Evolutionary conservation across 2,888 invertebrate species (phyloP).

Genomic region (Tiliacea citrago): DNA sequence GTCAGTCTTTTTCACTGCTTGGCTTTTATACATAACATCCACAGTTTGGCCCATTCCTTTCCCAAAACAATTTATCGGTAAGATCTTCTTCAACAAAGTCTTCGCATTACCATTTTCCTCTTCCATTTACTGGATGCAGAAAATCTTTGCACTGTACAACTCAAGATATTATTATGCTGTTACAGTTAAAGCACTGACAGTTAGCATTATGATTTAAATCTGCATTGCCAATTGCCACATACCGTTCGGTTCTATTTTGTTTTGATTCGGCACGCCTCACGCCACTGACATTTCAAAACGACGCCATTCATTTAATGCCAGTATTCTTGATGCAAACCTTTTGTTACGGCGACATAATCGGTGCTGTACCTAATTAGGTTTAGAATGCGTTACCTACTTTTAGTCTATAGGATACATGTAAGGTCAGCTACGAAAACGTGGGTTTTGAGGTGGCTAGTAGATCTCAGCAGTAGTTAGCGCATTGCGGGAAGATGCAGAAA

Average conservation of each 20-base stretch:
- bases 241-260: constrained; percentile 58
- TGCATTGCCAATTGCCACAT: constrained; percentile 61
- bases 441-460: background rate
- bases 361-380: constrained; percentile 35
- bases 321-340: constrained; percentile 52
- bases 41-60: background rate
- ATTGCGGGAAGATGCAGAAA: constrained; percentile 42
- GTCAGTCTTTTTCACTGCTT: too few species aligned
- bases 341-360: constrained; percentile 44
- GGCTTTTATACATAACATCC: background rate
- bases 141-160: background rate
- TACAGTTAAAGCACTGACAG: constrained; percentile 47
- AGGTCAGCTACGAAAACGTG: constrained; percentile 9
- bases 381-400: constrained; percentile 13
- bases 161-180: constrained; percentile 29
- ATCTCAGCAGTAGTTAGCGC: constrained; percentile 6
- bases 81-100: background rate
- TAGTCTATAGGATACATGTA: constrained; percentile 10
- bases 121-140: background rate
- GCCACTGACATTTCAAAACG: constrained; percentile 65
- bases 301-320: constrained; percentile 52
- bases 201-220: constrained; percentile 61
- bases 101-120: background rate
- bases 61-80: background rate
- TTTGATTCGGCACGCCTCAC: constrained; percentile 63